phyloP scores from a whole-genome alignment of 64 coral and sea anemone genomes.

The Hydrozoanthus tunicans region DNA sequence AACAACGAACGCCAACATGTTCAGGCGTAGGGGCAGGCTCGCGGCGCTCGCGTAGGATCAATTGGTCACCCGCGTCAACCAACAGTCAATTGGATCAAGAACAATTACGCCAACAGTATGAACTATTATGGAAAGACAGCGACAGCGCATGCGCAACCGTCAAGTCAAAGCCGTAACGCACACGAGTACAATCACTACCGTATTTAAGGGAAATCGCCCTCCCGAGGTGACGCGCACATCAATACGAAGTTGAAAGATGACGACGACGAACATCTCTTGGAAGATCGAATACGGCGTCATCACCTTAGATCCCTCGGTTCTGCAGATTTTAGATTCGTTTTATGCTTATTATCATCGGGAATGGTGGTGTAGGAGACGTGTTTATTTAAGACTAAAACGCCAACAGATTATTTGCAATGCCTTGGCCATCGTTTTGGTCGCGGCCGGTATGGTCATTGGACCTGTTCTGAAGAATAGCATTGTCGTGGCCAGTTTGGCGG shows the following conservation, averaged over 20 bases:
- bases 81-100: constrained; percentile 12
- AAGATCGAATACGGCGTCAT: constrained; percentile 6
- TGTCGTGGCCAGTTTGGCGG: constrained; percentile 17
- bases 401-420: neutral
- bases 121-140: constrained; percentile 4
- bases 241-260: neutral
- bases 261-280: neutral
- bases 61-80: constrained; percentile 6
- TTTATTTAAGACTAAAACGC: neutral
- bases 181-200: constrained; percentile 15
- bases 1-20: neutral
- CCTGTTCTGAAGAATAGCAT: neutral
- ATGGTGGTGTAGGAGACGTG: constrained; percentile 5
- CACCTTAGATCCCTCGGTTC: constrained; percentile 5
- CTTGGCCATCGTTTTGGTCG: neutral
- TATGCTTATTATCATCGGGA: constrained; percentile 6
- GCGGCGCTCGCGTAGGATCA: constrained; percentile 1
- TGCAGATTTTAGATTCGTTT: neutral
- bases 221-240: constrained; percentile 4
- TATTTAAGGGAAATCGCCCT: constrained; percentile 4
- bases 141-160: constrained; percentile 13
- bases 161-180: constrained; percentile 1
- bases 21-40: neutral
- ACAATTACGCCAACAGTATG: constrained; percentile 12
- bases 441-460: neutral